Base-by-base conservation (phyloP, 2,888 invertebrate genomes). In the Phaonia tiefii region DNA sequence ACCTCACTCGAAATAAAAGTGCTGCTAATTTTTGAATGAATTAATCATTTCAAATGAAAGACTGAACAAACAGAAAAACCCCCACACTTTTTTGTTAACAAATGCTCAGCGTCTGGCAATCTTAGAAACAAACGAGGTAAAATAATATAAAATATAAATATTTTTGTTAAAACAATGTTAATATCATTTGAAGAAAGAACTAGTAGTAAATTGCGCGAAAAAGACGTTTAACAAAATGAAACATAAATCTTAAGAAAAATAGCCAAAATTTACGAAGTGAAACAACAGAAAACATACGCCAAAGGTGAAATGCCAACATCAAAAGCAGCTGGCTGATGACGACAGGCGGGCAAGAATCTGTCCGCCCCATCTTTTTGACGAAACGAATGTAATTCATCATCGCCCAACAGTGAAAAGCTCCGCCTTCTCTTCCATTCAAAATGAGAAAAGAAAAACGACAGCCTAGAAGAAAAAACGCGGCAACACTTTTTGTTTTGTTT, bases 151-250 rank as follows among this genome's bases (percentile, higher is more conserved):
- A 46, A 46, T 46, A 46, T 17, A 15, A 46, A 15, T 56, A 54
- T 73, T 73, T 60, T 20, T 17, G 20, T 51, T 10, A 26, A 51
- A 75, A 75, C 44, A 69, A 60, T 51, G 42, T 37, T 69, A 42
- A 51, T 60, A 60, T 58, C 25, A 44, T 17, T 8, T 31, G 31
- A 31, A 31, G 8, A 5, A 8, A 31, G 31, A 8, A 31, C 8
- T 3, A 31, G 31, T 5, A 8, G 31, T 15, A 20, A 37, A 46
- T 49, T 5, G 11, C 20, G 51, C 51, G 22, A 20, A 13, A 20
- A 10, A 20, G 17, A 44, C 26, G 25, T 37, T 4, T 0, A n/a
- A 25, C 26, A 37, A 31, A 31, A 31, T 5, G 22, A 51, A 20
- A 7, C 17, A 26, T 37, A 49, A 15, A 65, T 51, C 54, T 63